Evolutionary conservation across 2,888 invertebrate genomes (phyloP).

Genomic region (Drosophila robusta): DNA sequence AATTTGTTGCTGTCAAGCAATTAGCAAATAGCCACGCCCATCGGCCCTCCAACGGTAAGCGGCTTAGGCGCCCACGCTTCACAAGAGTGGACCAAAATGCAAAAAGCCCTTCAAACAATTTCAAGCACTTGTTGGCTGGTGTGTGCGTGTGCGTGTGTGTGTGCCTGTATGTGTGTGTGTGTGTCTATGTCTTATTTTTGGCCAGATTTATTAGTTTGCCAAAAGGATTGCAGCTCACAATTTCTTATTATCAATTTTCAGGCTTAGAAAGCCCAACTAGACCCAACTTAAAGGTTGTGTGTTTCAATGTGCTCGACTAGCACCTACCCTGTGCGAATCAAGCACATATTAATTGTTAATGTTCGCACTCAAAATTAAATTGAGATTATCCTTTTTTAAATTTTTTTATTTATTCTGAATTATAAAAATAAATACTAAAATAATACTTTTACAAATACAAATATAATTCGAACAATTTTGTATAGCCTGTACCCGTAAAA

Average conservation of each 20-base stretch:
- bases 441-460: too few species aligned
- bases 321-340: not conserved
- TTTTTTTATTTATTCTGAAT: too few species aligned
- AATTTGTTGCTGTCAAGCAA: slow-evolving; percentile 61
- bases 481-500: too few species aligned
- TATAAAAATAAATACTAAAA: too few species aligned
- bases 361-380: too few species aligned
- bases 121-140: slow-evolving; percentile 19
- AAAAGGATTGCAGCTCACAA: not conserved
- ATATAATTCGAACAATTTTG: too few species aligned
- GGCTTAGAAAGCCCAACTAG: not conserved
- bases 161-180: slow-evolving; percentile 8
- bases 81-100: slow-evolving; percentile 27
- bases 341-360: not conserved
- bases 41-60: slow-evolving; percentile 46
- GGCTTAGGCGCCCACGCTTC: slow-evolving; percentile 48
- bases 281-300: too few species aligned
- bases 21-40: slow-evolving; percentile 58
- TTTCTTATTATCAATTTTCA: not conserved
- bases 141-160: slow-evolving; percentile 6
- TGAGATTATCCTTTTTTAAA: too few species aligned
- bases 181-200: not conserved
- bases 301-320: not conserved
- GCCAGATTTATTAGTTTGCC: not conserved
- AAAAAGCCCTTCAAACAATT: slow-evolving; percentile 13